Evolutionary conservation across 30 jellyfish, hydroid and myxozoan genomes (phyloP).

Genomic region (Hydractinia symbiolongicarpus): DNA sequence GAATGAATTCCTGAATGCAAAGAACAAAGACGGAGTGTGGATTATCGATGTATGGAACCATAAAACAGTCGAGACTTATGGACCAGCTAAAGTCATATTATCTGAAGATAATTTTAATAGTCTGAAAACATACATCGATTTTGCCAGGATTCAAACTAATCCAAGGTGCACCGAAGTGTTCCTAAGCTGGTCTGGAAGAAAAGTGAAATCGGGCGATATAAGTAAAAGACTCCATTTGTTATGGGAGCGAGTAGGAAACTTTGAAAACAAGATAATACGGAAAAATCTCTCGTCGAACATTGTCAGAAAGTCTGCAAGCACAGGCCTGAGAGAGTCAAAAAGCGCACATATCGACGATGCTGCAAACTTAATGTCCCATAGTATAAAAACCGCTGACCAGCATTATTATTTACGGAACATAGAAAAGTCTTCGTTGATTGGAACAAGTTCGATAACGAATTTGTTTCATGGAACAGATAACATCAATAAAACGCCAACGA

Average conservation of each 20-base stretch:
- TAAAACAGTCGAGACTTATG: slow-evolving; percentile 11
- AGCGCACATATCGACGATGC: slow-evolving; percentile 19
- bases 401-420: background rate
- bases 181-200: slow-evolving; percentile 17
- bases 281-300: slow-evolving; percentile 9
- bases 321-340: slow-evolving; percentile 2
- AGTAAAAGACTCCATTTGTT: slow-evolving; percentile 9
- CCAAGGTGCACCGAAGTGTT: slow-evolving; percentile 3
- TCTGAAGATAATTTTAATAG: background rate
- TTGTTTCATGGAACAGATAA: slow-evolving; percentile 10
- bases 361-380: slow-evolving; percentile 4
- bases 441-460: background rate
- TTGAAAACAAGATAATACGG: slow-evolving; percentile 4
- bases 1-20: background rate
- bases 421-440: background rate
- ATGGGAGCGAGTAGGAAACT: slow-evolving; percentile 18
- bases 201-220: background rate
- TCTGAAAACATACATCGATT: slow-evolving; percentile 8
- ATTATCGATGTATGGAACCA: slow-evolving; percentile 14
- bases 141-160: slow-evolving; percentile 1
- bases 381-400: slow-evolving; percentile 9
- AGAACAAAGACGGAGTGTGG: background rate
- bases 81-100: slow-evolving; percentile 7
- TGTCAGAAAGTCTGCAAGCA: slow-evolving; percentile 13
- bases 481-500: slow-evolving; percentile 4